Base-by-base conservation (phyloP, 1,140 invertebrate species). In the Notospermus geniculatus region DNA sequence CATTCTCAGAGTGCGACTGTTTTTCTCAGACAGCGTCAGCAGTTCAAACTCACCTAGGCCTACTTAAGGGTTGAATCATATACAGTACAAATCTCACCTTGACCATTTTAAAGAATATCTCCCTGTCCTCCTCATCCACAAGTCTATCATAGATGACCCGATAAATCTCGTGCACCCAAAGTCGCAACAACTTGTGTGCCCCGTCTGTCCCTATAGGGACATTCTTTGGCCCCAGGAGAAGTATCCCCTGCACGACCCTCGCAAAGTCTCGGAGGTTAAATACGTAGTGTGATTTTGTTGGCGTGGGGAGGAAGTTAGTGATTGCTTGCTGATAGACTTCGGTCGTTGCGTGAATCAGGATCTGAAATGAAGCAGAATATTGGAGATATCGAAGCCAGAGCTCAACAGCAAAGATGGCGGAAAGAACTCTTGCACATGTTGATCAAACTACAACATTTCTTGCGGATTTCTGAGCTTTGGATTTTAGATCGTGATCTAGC, bases 131-230 rank as follows among this genome's bases (percentile, higher is more conserved):
- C 13, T 75, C 73, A 57, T 77, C 74, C 4, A 81, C 75, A n/a
- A 82, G 67, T 39, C 80, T 67, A 66, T 82, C 80, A 65, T 76
- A 79, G 66, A 82, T 80, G 5, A 81, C 77, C 23, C 80, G 59
- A 64, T 81, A 81, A 22, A 81, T 75, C 63, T 82, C 80, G 65
- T 82, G 80, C 17, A 79, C 70, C 80, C 80, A 81, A 1, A 81
- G 63, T 1, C 79, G 62, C 7, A 69, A 63, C 0, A 81, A 70
- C 57, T 78, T 79, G 46, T 75, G 72, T 17, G 66, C 68, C 0
- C 77, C 76, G 36, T 73, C 71, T 0, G 50, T 62, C 4, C 71
- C 75, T 29, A 70, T 67, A 1, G 73, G 61, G 23, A 75, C 66
- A 7, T 68, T 69, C 9, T 65, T 56, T 2, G 75, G 67, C 60